A percentile compares a stretch with the other conserved stretches of the same genome.
Evolutionary conservation across 2,797 vertebrate species (phyloP).

Genomic region (Brachyrhaphis roseni): DNA sequence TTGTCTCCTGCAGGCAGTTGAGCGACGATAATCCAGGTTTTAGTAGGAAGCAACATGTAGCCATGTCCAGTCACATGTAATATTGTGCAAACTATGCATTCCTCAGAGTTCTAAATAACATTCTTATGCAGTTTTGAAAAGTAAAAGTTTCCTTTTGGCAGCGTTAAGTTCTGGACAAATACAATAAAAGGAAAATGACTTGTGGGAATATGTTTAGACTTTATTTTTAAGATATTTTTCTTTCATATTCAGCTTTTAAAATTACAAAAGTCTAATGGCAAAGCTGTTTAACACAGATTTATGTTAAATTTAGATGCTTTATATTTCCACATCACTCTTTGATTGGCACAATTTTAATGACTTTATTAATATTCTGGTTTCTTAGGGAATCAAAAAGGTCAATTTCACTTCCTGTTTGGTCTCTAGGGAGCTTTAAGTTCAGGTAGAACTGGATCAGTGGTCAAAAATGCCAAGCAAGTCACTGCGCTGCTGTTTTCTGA

Average conservation of each 20-base stretch:
- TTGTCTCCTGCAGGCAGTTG: background rate
- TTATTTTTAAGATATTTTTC: background rate
- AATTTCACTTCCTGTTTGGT: background rate
- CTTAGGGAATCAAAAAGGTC: background rate
- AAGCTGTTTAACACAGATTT: background rate
- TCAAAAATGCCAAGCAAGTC: background rate
- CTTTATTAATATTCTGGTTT: background rate
- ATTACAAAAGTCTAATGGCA: background rate
- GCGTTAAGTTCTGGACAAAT: background rate
- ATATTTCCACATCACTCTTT: background rate
- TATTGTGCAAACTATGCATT: background rate
- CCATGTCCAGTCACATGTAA: background rate
- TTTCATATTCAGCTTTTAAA: background rate
- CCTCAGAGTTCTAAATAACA: background rate
- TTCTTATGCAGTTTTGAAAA: background rate
- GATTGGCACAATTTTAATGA: background rate
- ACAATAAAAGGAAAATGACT: background rate
- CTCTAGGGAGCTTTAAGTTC: background rate
- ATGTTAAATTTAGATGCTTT: background rate
- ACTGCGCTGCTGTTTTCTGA: background rate
- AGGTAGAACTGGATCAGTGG: background rate
- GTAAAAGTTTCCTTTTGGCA: background rate
- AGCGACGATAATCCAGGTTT: background rate
- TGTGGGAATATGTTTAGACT: background rate
- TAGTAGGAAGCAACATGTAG: background rate